phyloP scores from a whole-genome alignment of 2,797 vertebrate species.

The Micrastur ruficollis region DNA sequence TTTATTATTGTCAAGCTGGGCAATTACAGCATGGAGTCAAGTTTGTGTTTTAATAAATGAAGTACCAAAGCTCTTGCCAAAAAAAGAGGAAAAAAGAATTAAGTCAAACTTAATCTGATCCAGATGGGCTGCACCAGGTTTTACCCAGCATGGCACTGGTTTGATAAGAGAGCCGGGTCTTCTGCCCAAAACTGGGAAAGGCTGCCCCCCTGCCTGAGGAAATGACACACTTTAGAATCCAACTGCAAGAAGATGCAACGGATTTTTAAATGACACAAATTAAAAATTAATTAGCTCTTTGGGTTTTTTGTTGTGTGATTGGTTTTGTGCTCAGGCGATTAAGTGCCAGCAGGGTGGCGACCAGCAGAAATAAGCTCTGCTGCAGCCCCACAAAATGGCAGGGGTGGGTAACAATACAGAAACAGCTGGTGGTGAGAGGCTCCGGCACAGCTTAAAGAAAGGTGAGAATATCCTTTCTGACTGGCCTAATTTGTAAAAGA shows the following conservation, averaged over 20 bases:
- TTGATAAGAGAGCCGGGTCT: neutral
- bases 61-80: constrained; percentile 1
- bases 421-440: neutral
- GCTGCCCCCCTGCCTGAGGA: neutral
- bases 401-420: neutral
- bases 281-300: constrained; percentile 43
- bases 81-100: neutral
- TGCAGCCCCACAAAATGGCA: neutral
- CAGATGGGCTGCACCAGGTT: constrained; percentile 45
- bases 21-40: neutral
- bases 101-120: constrained; percentile 38
- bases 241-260: constrained; percentile 26
- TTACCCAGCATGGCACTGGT: neutral
- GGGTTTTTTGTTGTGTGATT: neutral
- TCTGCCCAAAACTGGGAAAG: neutral
- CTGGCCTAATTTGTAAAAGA: neutral
- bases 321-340: constrained; percentile 24
- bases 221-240: neutral
- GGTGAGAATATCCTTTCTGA: neutral
- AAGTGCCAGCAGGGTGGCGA: constrained; percentile 19
- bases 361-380: constrained; percentile 7
- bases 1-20: constrained; percentile 47
- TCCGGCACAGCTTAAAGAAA: neutral
- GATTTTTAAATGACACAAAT: constrained; percentile 46
- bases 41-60: constrained; percentile 39